Conservation (phyloP, 2,888 invertebrate genomes). For the Atrina japonica region DNA sequence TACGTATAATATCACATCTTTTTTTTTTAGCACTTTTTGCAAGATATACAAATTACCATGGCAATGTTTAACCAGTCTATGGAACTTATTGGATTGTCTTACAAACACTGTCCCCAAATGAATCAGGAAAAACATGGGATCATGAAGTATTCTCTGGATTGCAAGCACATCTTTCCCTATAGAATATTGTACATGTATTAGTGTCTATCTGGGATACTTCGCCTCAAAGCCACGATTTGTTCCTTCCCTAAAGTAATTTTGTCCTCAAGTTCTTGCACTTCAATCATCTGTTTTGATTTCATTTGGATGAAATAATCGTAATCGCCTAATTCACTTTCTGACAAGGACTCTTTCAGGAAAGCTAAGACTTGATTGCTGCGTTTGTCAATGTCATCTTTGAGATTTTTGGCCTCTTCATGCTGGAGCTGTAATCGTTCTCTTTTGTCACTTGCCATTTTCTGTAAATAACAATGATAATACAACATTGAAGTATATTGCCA, state of each 20-base stretch:
- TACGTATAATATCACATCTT: too few species aligned
- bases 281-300: conserved; percentile 92
- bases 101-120: too few species aligned
- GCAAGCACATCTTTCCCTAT: too few species aligned
- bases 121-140: too few species aligned
- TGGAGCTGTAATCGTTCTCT: conserved; percentile 89
- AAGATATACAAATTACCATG: too few species aligned
- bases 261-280: conserved; percentile 90
- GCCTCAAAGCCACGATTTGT: conserved; percentile 87
- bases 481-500: background rate
- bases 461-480: conserved; percentile 46
- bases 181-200: conserved; percentile 4
- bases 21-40: too few species aligned
- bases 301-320: conserved; percentile 92
- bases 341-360: conserved; percentile 87
- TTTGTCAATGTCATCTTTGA: conserved; percentile 91
- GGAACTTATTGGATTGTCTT: too few species aligned
- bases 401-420: conserved; percentile 89
- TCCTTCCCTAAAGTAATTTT: conserved; percentile 91
- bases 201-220: conserved; percentile 81
- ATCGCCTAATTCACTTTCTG: conserved; percentile 86
- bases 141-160: too few species aligned
- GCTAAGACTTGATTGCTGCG: conserved; percentile 86
- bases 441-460: conserved; percentile 83
- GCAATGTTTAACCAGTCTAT: too few species aligned